Evolutionary conservation across 2,797 vertebrate species (phyloP), one percentile per base, ranked within the genome.

Genomic region (Enteromius argenteus): DNA sequence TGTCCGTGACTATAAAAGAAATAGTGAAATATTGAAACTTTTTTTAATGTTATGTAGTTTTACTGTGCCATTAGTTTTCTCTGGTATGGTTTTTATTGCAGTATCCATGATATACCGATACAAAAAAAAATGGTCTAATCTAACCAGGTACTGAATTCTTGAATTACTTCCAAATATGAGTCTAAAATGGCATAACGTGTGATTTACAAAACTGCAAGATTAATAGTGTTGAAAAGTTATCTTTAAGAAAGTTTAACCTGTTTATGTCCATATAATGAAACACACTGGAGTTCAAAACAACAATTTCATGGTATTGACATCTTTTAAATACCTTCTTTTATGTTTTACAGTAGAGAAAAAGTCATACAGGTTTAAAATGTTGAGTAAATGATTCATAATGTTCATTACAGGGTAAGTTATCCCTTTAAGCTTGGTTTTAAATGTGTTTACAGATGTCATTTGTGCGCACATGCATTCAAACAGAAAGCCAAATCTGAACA

Each of bases 401-500:
- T 76, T 27, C 6, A 58, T 56, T 76, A 39, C 35, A 23, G 13
- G n/a, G 3, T 11, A 7, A 17, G 35, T 19, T n/a, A 53, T 13
- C 11, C 19, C 11, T n/a, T 56, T 75, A 37, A 42, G 42, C 32
- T 15, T 75, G 49, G 32, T 37, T 75, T 75, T 32, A 75, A 56
- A 75, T 37, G 77, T 51, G 14, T 51, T 60, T 35, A 51, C 46
- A 74, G 5, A 27, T 44, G 72, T 81, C 10, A 72, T 11, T 39
- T 83, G 82, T 42, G 11, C 66, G 32, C 79, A 72, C 78, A 91
- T 81, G 32, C 85, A 90, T 89, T 89, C 90, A 90, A 86, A 86
- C 90, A 79, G 80, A 90, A 86, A 69, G 80, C 77, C 84, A 60
- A 84, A 58, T 85, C 81, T 86, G 86, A 92, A 90, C 93, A 95